These are phyloP conservation scores for Chironomus tentans DNA, from an alignment of 2,888 invertebrate genomes.

Conservation along the genomic window DNA sequence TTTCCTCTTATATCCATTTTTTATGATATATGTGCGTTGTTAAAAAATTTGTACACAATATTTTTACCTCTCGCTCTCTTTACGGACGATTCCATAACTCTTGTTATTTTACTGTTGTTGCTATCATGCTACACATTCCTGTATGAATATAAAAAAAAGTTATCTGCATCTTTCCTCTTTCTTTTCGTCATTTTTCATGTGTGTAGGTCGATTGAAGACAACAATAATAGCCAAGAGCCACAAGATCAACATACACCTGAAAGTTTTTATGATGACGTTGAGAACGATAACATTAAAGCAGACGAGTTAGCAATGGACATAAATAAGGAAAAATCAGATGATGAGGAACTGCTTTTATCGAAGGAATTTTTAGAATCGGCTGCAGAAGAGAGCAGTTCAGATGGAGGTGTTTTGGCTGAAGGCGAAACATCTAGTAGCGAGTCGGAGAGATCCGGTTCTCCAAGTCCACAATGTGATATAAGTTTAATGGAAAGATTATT, in stretches of 20 bases:
- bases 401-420: constrained; percentile 45
- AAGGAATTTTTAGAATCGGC: constrained; percentile 37
- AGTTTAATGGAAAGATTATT: constrained; percentile 78
- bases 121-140: too few relatives aligned
- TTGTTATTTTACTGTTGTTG: not conserved
- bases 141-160: not conserved
- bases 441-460: constrained; percentile 47
- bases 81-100: not conserved
- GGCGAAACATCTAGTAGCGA: constrained; percentile 48
- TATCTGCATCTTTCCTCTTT: not conserved
- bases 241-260: constrained; percentile 14
- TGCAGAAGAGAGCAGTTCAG: constrained; percentile 43
- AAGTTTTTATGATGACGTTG: constrained; percentile 26
- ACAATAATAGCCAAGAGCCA: not conserved
- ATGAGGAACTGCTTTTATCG: constrained; percentile 26
- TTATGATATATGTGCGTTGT: not conserved
- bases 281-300: constrained; percentile 20
- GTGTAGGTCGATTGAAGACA: constrained; percentile 22
- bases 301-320: constrained; percentile 6
- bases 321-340: constrained; percentile 21
- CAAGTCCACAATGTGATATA: constrained; percentile 70
- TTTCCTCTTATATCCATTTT: not conserved
- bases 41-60: not conserved
- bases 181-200: not conserved
- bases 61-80: too few relatives aligned